These are phyloP conservation scores for Parnassius apollo DNA, from an alignment of 2,888 invertebrate species.

Conservation along the genomic window DNA sequence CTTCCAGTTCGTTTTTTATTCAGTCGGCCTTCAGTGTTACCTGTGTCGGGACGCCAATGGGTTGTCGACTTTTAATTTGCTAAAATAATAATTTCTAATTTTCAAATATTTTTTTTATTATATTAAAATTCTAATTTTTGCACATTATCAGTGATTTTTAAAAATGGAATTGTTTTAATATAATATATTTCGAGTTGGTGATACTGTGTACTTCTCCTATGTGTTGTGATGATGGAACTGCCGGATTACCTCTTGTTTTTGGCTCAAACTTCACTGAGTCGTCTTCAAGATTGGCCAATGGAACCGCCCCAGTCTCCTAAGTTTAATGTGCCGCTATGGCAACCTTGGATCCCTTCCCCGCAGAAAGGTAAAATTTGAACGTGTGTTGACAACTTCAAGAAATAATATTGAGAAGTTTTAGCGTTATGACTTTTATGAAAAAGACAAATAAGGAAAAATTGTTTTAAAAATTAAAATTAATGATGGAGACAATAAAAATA, in stretches of 20 bases:
- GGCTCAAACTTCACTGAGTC: constrained; percentile 63
- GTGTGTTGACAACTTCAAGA: no score
- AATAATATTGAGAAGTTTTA: no score
- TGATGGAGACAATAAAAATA: no score
- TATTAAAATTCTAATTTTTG: constrained; percentile 2
- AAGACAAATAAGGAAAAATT: no score
- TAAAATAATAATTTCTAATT: constrained; percentile 15
- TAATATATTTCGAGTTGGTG: constrained; percentile 22
- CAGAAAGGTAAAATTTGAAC: constrained; percentile 56
- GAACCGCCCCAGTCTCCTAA: constrained; percentile 78
- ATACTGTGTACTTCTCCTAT: constrained; percentile 38
- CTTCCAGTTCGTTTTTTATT: constrained; percentile 80
- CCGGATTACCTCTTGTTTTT: constrained; percentile 68
- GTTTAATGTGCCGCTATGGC: constrained; percentile 75
- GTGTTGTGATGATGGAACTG: constrained; percentile 74
- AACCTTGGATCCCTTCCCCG: constrained; percentile 71
- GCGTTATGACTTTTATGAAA: no score
- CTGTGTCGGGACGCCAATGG: constrained; percentile 74
- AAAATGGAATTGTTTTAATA: constrained; percentile 24
- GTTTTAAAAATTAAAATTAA: no score
- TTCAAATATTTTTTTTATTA: background rate
- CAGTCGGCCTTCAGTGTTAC: constrained; percentile 81
- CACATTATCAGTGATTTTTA: constrained; percentile 27
- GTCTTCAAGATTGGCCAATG: constrained; percentile 62
- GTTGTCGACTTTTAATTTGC: constrained; percentile 44